A percentile compares a stretch with the other conserved stretches of the same genome.
These are phyloP conservation scores for Cristatella mucedo DNA, from an alignment of 2,888 invertebrate species.

Conservation along the genomic window DNA sequence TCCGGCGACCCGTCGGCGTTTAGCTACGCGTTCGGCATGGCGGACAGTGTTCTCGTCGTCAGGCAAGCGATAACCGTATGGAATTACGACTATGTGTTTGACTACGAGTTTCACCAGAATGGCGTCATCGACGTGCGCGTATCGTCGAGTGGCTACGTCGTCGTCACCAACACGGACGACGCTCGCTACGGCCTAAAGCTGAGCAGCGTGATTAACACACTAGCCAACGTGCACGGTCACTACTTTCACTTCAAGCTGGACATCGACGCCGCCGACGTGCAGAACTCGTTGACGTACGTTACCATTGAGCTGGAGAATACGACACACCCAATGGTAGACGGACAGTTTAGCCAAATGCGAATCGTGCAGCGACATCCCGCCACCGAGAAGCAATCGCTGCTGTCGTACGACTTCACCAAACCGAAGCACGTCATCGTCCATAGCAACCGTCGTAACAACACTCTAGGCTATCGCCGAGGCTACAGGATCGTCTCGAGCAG, in stretches of 20 bases:
- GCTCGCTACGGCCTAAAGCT: too few species aligned
- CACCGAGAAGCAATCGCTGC: constrained; percentile 20
- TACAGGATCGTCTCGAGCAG: neutral
- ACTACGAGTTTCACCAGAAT: constrained; percentile 17
- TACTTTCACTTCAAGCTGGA: constrained; percentile 23
- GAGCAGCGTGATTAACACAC: constrained; percentile 15
- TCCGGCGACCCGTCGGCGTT: too few species aligned
- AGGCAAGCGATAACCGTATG: constrained; percentile 16
- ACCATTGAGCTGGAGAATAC: too few species aligned
- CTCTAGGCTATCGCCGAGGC: too few species aligned
- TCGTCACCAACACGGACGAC: constrained; percentile 16
- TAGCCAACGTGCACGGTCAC: constrained; percentile 25
- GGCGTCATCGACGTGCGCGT: constrained; percentile 23
- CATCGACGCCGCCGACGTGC: constrained; percentile 1
- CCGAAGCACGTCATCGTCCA: constrained; percentile 25
- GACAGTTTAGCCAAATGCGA: too few species aligned
- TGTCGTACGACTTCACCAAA: constrained; percentile 21
- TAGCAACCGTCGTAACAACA: too few species aligned
- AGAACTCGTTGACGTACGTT: too few species aligned
- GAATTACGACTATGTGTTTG: constrained; percentile 21
- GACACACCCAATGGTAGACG: too few species aligned
- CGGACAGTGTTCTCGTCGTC: constrained; percentile 17
- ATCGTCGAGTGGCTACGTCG: constrained; percentile 24
- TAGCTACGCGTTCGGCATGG: constrained; percentile 15
- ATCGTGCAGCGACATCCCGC: neutral